Conservation (phyloP, 1,140 invertebrate genomes). For the Bemisia tabaci region DNA sequence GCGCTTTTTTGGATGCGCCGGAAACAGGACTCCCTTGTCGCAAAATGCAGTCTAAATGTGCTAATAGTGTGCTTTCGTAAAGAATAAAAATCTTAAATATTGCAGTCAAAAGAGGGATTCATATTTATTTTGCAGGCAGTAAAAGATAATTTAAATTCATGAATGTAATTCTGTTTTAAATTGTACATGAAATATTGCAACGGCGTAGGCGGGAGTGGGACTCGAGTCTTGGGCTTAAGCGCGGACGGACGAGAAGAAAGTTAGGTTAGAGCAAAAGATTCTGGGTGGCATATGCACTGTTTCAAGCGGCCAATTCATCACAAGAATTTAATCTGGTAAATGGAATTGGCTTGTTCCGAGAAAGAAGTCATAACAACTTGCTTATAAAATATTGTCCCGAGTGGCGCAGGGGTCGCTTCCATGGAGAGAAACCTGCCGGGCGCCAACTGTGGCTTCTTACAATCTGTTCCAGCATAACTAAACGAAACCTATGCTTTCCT, state of each 20-base stretch:
- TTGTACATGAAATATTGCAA: no score
- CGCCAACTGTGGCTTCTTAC: neutral
- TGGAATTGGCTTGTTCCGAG: neutral
- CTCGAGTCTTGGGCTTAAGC: no score
- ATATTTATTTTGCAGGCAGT: no score
- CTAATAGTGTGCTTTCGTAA: no score
- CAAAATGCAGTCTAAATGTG: no score
- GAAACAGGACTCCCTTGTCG: no score
- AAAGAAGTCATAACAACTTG: neutral
- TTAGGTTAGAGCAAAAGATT: neutral
- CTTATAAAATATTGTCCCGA: neutral
- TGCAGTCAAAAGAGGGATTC: no score
- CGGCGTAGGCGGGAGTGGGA: no score
- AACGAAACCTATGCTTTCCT: neutral
- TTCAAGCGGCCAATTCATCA: neutral
- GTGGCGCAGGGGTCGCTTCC: neutral
- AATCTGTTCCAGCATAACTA: neutral
- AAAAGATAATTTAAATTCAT: no score
- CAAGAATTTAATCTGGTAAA: neutral
- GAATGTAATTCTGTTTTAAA: no score
- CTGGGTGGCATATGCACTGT: neutral
- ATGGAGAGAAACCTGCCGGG: neutral
- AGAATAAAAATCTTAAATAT: no score
- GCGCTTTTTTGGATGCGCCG: no score
- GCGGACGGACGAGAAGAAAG: neutral